phyloP scores from a whole-genome alignment of 2,888 invertebrate species.

The Sinohyriopsis cumingii region DNA sequence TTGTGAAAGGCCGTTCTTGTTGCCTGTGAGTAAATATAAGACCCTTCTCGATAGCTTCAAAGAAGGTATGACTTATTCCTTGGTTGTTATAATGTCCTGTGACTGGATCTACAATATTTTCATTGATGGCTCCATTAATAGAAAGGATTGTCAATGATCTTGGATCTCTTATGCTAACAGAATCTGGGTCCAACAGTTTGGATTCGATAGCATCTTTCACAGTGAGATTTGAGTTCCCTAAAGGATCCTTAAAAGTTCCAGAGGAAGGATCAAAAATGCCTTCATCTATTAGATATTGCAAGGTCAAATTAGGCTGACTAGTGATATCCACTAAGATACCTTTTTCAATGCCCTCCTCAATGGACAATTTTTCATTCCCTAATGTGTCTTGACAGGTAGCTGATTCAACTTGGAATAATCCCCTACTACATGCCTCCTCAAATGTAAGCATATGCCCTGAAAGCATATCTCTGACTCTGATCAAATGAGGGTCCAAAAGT shows the following conservation, averaged over 20 bases:
- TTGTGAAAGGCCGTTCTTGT: constrained; percentile 31
- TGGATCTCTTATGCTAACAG: constrained; percentile 87
- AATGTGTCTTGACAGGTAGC: constrained; percentile 48
- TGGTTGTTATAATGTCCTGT: constrained; percentile 49
- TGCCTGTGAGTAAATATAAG: constrained; percentile 53
- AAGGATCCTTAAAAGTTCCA: constrained; percentile 58
- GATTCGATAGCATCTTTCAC: constrained; percentile 79
- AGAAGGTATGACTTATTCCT: constrained; percentile 73
- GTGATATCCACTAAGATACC: constrained; percentile 61
- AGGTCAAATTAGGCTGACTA: constrained; percentile 69
- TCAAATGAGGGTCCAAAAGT: constrained; percentile 52
- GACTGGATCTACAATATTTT: constrained; percentile 50
- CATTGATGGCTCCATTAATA: constrained; percentile 57
- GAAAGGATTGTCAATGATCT: constrained; percentile 77
- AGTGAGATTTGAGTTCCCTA: constrained; percentile 38
- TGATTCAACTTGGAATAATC: constrained; percentile 48
- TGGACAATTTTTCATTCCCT: constrained; percentile 46
- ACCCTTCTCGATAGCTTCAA: constrained; percentile 87
- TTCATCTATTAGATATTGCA: constrained; percentile 79
- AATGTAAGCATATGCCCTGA: constrained; percentile 51
- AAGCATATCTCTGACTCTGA: constrained; percentile 49
- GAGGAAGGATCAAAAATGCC: constrained; percentile 77
- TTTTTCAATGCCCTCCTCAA: constrained; percentile 59
- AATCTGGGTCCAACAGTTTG: constrained; percentile 87
- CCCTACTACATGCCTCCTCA: constrained; percentile 51